Conservation (phyloP, 2,888 invertebrate genomes). For the Thymelicus acteon region DNA sequence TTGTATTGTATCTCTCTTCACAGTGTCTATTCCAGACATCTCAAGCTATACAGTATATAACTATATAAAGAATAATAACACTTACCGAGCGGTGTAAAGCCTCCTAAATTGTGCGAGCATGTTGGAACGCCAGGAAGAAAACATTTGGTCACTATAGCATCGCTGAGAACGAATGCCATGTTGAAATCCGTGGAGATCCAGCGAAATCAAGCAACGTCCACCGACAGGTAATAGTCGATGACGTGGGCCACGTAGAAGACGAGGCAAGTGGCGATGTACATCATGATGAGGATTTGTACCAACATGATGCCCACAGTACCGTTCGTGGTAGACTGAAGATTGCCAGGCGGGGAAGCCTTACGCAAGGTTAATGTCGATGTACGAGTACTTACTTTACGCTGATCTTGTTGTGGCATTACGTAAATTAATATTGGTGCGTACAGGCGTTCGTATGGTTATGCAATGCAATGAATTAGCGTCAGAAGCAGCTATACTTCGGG, state of each 20-base stretch:
- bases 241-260: conserved; percentile 79
- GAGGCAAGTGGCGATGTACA: conserved; percentile 79
- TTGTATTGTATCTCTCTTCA: no score
- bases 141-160: conserved; percentile 45
- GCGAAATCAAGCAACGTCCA: conserved; percentile 14
- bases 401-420: conserved; percentile 48
- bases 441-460: no score
- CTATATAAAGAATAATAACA: background rate
- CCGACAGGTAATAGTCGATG: conserved; percentile 72
- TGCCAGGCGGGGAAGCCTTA: conserved; percentile 45
- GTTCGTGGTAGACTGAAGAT: conserved; percentile 44
- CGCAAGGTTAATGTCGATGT: conserved; percentile 51
- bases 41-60: no score
- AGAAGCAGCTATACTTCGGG: background rate
- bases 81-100: conserved; percentile 64
- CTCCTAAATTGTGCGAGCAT: conserved; percentile 22
- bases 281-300: conserved; percentile 80
- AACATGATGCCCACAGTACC: conserved; percentile 62
- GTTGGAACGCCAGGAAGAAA: conserved; percentile 32
- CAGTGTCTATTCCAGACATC: no score
- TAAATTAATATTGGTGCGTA: conserved; percentile 33
- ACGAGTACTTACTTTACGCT: conserved; percentile 17
- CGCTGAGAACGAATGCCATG: conserved; percentile 31
- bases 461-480: background rate
- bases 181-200: background rate